Conservation (phyloP, 2,797 vertebrate species). For the Psittacula echo region DNA sequence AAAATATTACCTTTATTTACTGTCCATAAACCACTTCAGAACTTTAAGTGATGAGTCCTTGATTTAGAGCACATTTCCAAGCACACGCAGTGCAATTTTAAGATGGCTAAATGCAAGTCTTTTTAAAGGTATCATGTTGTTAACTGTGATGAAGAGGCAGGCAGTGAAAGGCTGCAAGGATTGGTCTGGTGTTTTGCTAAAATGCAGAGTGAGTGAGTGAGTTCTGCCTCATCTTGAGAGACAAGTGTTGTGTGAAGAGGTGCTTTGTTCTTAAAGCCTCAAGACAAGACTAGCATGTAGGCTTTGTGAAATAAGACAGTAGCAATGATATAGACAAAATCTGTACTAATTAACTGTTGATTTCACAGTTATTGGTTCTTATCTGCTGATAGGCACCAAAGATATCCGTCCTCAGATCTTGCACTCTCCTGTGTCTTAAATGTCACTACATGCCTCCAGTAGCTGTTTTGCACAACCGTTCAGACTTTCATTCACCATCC, state of each 20-base stretch:
- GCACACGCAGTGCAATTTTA: conserved; percentile 10
- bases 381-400: not conserved
- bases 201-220: not conserved
- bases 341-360: not conserved
- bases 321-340: not conserved
- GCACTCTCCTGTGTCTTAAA: not conserved
- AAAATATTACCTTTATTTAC: not conserved
- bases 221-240: not conserved
- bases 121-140: not conserved
- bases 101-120: not conserved
- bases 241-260: not conserved
- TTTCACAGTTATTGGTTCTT: not conserved
- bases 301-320: not conserved
- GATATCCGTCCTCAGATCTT: not conserved
- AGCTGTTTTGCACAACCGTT: not conserved
- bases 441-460: accelerated
- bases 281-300: not conserved
- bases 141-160: not conserved
- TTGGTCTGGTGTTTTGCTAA: not conserved
- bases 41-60: not conserved
- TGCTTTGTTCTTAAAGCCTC: not conserved
- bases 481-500: not conserved
- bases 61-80: not conserved
- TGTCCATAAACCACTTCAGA: not conserved
- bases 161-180: not conserved